Conservation (phyloP, 2,797 vertebrate species). For the Crocidura indochinensis region DNA sequence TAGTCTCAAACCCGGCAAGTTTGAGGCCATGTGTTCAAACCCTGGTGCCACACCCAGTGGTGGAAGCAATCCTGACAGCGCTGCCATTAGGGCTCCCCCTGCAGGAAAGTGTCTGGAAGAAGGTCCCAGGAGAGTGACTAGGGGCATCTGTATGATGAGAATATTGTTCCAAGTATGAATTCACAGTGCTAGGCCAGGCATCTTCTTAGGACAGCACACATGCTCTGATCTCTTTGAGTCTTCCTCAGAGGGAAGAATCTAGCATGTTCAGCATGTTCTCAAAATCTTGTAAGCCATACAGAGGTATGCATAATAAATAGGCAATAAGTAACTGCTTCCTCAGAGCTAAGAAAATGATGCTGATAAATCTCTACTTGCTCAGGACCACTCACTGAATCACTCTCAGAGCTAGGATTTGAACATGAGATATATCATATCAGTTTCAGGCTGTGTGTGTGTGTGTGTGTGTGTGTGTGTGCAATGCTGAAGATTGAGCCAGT, state of each 20-base stretch:
- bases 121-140: not conserved
- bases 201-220: not conserved
- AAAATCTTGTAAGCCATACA: not conserved
- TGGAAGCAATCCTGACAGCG: no score
- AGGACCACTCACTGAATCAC: not conserved
- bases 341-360: not conserved
- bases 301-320: not conserved
- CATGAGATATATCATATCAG: no score
- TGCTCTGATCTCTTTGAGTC: not conserved
- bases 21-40: no score
- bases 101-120: no score
- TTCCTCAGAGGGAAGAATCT: not conserved
- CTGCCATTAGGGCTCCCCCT: no score
- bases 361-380: not conserved
- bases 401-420: slow-evolving; percentile 36
- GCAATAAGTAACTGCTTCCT: not conserved
- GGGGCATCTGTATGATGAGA: not conserved
- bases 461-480: not conserved
- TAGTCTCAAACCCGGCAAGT: no score
- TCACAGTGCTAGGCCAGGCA: not conserved
- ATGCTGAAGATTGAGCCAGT: no score
- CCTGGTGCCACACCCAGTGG: no score
- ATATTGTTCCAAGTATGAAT: not conserved
- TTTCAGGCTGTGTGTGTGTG: not conserved
- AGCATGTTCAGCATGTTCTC: not conserved